These are phyloP conservation scores for Yoshiicerus persimilis DNA, from an alignment of 1,140 invertebrate genomes.

Conservation along the genomic window DNA sequence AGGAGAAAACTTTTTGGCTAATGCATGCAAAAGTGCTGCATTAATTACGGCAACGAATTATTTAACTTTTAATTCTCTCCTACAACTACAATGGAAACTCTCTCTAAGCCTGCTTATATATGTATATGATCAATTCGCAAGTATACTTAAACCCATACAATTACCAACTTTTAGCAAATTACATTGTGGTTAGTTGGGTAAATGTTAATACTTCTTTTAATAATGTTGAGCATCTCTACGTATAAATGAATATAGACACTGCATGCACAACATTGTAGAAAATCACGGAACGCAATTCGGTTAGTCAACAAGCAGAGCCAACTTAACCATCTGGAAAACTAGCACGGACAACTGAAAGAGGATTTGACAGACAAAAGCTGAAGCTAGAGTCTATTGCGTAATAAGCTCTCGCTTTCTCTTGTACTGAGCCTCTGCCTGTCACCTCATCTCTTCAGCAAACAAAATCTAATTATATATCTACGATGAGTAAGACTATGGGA, in stretches of 20 bases:
- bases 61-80: no score
- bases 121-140: no score
- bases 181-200: no score
- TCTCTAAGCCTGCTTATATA: no score
- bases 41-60: no score
- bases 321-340: neutral
- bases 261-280: neutral
- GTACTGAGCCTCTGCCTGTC: neutral
- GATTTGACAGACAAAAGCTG: neutral
- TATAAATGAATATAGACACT: neutral
- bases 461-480: conserved; percentile 48
- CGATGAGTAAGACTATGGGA: neutral
- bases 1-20: no score
- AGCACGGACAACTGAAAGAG: neutral
- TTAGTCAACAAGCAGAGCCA: neutral
- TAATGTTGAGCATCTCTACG: neutral
- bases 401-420: neutral
- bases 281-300: neutral
- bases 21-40: no score
- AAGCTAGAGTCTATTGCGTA: neutral
- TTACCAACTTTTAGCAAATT: no score
- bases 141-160: no score
- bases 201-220: no score
- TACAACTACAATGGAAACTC: no score
- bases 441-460: conserved; percentile 34